Conservation (phyloP, 2,113 vertebrate species). For the Anolis sagrei region DNA sequence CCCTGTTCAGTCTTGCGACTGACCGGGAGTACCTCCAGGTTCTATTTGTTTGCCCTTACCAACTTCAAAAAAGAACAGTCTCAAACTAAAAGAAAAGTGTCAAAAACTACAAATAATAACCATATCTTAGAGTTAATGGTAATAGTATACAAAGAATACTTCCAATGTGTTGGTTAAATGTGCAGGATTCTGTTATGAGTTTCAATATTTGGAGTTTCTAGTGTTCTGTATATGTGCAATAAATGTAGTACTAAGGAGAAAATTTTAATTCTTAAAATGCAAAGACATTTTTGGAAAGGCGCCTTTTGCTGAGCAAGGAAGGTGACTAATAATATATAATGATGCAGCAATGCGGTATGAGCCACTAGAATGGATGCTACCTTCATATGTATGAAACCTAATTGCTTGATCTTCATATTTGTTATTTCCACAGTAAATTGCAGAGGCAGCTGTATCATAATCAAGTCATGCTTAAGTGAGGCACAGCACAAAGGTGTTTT, state of each 20-base stretch:
- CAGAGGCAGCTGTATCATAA: conserved; percentile 45
- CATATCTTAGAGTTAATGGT: background rate
- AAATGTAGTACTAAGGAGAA: conserved; percentile 1
- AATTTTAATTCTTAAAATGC: background rate
- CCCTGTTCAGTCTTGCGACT: too few relatives aligned
- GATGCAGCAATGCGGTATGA: conserved; percentile 39
- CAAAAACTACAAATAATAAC: background rate
- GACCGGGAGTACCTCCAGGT: too few relatives aligned
- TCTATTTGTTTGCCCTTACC: too few relatives aligned
- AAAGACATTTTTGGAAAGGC: background rate
- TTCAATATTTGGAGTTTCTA: background rate
- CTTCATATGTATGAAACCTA: conserved; percentile 45
- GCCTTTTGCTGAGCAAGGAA: background rate
- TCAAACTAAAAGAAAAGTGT: background rate
- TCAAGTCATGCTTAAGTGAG: conserved; percentile 45
- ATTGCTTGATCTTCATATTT: conserved; percentile 50
- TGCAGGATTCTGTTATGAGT: background rate
- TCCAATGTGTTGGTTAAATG: background rate
- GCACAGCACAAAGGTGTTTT: conserved; percentile 36
- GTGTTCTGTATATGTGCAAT: background rate
- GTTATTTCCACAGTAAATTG: conserved; percentile 59
- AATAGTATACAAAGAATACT: background rate
- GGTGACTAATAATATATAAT: conserved; percentile 33
- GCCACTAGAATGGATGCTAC: conserved; percentile 27
- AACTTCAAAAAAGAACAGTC: background rate